Percentiles rank a stretch among this genome's conserved stretches.
Conservation (phyloP, 2,113 vertebrate genomes). For the Sturnira hondurensis region DNA sequence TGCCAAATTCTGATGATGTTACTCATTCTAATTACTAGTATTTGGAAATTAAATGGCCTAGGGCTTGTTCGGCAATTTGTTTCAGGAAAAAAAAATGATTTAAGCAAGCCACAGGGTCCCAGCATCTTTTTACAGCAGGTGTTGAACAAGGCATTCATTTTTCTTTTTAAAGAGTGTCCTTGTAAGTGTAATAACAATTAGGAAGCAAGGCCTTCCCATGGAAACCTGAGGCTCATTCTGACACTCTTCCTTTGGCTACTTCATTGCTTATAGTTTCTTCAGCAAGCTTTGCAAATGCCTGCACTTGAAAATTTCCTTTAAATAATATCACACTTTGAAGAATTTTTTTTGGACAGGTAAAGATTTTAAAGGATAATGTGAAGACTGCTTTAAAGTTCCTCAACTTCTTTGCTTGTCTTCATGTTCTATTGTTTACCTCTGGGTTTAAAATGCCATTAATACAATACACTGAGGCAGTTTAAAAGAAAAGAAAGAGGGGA, state of each 20-base stretch:
- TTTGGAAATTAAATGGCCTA: constrained; percentile 84
- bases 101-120: constrained; percentile 74
- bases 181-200: constrained; percentile 87
- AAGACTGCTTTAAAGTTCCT: constrained; percentile 58
- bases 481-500: constrained; percentile 19
- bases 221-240: constrained; percentile 75
- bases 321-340: constrained; percentile 23
- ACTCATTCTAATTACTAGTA: constrained; percentile 87
- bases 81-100: constrained; percentile 81
- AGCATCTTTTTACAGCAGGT: constrained; percentile 81
- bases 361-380: constrained; percentile 17
- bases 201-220: constrained; percentile 80
- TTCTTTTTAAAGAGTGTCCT: constrained; percentile 83
- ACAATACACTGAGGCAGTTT: constrained; percentile 9
- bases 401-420: constrained; percentile 18
- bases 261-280: constrained; percentile 79
- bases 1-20: constrained; percentile 81
- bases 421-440: neutral
- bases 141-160: constrained; percentile 81
- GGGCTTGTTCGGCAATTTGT: constrained; percentile 79
- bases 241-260: constrained; percentile 77
- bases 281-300: constrained; percentile 71
- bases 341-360: constrained; percentile 46
- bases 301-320: constrained; percentile 71
- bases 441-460: constrained; percentile 37